These are phyloP conservation scores for Hemibagrus wyckioides DNA, from an alignment of 2,113 vertebrate genomes.

Conservation along the genomic window DNA sequence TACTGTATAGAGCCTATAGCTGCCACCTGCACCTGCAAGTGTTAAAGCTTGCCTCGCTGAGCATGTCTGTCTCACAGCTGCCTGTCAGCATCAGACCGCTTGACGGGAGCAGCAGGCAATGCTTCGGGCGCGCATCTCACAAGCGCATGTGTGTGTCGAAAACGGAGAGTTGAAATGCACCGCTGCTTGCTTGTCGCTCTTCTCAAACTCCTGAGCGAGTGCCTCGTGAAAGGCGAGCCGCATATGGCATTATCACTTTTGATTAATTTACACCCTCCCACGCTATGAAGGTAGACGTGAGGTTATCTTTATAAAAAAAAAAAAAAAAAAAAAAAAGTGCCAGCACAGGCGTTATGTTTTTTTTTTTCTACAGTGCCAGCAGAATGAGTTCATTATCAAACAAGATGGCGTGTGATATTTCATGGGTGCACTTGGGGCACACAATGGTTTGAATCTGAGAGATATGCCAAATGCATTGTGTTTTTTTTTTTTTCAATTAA, in stretches of 20 bases:
- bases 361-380: not conserved
- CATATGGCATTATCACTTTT: slow-evolving; percentile 47
- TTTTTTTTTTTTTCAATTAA: not conserved
- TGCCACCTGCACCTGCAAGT: slow-evolving; percentile 15
- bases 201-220: slow-evolving; percentile 21
- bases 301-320: slow-evolving; percentile 31
- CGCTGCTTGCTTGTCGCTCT: slow-evolving; percentile 4
- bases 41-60: slow-evolving; percentile 5
- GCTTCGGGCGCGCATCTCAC: not conserved
- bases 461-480: slow-evolving; percentile 7
- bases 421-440: slow-evolving; percentile 33
- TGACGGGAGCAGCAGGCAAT: slow-evolving; percentile 29
- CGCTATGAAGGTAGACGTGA: slow-evolving; percentile 36
- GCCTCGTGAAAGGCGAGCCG: slow-evolving; percentile 19
- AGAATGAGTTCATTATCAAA: slow-evolving; percentile 51
- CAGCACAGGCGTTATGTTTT: slow-evolving; percentile 35
- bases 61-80: not conserved
- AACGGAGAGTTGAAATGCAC: not conserved
- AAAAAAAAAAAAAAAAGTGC: slow-evolving; percentile 29
- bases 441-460: slow-evolving; percentile 36
- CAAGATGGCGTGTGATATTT: slow-evolving; percentile 48
- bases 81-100: slow-evolving; percentile 16
- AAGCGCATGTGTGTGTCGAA: not conserved
- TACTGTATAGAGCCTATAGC: slow-evolving; percentile 9
- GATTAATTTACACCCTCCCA: slow-evolving; percentile 52